These are phyloP conservation scores for Sphecodes monilicornis DNA, from an alignment of 2,888 invertebrate species.

Conservation along the genomic window DNA sequence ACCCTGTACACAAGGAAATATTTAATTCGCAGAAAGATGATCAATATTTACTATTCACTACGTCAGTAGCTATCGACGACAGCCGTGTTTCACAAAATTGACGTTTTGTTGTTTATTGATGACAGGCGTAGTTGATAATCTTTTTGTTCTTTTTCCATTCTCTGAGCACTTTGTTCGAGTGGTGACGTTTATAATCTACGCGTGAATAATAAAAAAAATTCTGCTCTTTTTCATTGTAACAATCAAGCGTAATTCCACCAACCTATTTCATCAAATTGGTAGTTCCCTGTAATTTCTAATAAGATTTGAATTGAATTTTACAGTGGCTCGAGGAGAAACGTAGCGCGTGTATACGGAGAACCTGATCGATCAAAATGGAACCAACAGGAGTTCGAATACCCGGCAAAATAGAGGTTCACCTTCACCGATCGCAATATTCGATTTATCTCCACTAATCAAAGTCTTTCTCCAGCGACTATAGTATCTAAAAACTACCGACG, in stretches of 20 bases:
- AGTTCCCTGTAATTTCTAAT: not conserved
- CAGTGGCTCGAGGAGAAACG: not conserved
- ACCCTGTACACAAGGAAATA: too few relatives aligned
- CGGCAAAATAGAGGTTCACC: not conserved
- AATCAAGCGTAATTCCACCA: not conserved
- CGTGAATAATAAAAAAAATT: not conserved
- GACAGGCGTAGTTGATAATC: not conserved
- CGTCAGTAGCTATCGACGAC: too few relatives aligned
- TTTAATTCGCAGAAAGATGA: too few relatives aligned
- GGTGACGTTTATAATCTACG: too few relatives aligned
- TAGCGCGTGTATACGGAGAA: not conserved
- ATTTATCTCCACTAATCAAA: conserved; percentile 9
- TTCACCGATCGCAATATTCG: not conserved
- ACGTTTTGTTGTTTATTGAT: too few relatives aligned
- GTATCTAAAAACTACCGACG: not conserved
- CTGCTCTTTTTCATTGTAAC: not conserved
- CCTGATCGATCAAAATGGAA: not conserved
- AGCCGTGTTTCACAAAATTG: too few relatives aligned
- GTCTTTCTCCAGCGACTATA: not conserved
- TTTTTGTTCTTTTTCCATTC: not conserved
- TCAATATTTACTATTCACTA: not conserved
- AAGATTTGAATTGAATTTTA: not conserved
- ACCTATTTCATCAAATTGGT: not conserved
- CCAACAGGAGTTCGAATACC: not conserved
- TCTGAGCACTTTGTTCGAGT: not conserved